Evolutionary conservation across 2,113 vertebrate species (phyloP).

Genomic region (Tyrannus savana): DNA sequence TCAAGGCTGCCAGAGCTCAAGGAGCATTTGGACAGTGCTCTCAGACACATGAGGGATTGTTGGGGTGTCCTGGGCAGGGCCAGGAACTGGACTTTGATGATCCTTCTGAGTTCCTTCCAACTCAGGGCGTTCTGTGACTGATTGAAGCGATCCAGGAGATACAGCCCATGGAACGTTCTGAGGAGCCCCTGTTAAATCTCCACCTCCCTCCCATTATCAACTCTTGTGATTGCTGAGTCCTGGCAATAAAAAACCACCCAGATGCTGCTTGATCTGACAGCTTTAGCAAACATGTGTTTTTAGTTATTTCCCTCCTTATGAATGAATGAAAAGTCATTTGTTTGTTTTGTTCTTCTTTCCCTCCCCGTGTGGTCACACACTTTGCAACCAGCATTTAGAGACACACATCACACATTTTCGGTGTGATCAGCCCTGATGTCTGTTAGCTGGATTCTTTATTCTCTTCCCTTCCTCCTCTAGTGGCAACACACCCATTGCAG

Average conservation of each 20-base stretch:
- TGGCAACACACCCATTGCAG: constrained; percentile 91
- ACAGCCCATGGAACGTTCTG: not conserved
- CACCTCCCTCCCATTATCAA: not conserved
- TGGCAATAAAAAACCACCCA: not conserved
- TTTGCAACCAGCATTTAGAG: not conserved
- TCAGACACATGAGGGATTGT: not conserved
- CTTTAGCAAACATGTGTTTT: not conserved
- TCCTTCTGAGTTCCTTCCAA: not conserved
- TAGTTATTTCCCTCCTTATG: not conserved
- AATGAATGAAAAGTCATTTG: not conserved
- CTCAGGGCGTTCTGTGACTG: not conserved
- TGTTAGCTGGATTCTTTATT: not conserved
- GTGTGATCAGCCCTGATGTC: not conserved
- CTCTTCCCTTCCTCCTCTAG: constrained; percentile 67
- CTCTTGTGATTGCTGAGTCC: not conserved
- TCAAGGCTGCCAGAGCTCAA: not conserved
- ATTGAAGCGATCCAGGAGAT: not conserved
- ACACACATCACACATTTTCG: not conserved
- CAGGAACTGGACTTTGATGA: not conserved
- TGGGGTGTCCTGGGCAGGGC: not conserved
- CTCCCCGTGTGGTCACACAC: not conserved
- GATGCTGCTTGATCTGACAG: not conserved
- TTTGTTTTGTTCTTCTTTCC: not conserved
- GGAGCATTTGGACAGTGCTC: fast-evolving
- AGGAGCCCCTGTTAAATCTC: not conserved